phyloP scores from a whole-genome alignment of 2,797 vertebrate genomes.

The Onychomys arenicola region DNA sequence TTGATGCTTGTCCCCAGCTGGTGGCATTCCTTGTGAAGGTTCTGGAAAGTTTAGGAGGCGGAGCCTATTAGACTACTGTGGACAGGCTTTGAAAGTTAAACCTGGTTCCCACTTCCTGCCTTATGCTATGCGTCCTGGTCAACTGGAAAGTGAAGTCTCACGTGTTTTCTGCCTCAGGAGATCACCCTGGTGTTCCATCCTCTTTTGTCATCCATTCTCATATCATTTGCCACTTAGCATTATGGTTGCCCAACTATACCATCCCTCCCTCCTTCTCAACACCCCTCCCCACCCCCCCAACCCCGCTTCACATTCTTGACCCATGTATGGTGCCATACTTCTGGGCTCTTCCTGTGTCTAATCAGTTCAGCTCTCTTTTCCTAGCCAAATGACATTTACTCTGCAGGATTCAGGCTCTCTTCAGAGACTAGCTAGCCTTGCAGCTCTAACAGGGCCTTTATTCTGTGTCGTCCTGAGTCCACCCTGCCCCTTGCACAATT shows the following conservation, averaged over 20 bases:
- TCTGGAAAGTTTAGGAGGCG: neutral
- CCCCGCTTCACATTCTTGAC: neutral
- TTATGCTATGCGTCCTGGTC: neutral
- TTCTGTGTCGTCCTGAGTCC: neutral
- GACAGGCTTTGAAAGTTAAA: neutral
- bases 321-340: too few relatives aligned
- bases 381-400: neutral
- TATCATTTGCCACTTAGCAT: neutral
- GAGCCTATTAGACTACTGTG: neutral
- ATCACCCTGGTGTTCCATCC: neutral
- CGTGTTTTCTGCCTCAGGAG: neutral
- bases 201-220: neutral
- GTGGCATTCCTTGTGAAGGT: neutral
- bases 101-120: neutral
- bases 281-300: too few relatives aligned
- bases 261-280: accelerated
- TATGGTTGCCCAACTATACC: accelerated
- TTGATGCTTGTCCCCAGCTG: neutral
- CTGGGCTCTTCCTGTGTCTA: neutral
- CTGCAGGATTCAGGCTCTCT: neutral
- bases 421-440: neutral
- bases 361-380: neutral
- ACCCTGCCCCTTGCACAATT: neutral
- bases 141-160: neutral
- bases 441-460: neutral